Percentiles rank a stretch among this genome's conserved stretches.
These are phyloP conservation scores for Standfussiana lucernea DNA, from an alignment of 2,888 invertebrate species.

Conservation along the genomic window DNA sequence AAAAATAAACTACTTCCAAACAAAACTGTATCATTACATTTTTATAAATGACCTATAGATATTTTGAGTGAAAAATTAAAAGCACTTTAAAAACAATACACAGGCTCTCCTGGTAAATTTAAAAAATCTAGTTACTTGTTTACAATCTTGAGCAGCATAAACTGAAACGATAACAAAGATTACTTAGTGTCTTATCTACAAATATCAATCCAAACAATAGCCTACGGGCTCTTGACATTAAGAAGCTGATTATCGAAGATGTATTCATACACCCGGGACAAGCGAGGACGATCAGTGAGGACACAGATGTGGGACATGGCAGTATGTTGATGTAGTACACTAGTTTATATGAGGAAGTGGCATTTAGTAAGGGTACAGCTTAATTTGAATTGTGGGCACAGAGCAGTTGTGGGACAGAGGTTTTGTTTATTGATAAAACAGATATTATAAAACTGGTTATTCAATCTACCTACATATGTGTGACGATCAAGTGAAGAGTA, in stretches of 20 bases:
- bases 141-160: background rate
- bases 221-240: conserved; percentile 56
- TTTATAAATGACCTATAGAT: no score
- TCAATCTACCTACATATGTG: no score
- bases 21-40: no score
- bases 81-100: no score
- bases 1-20: background rate
- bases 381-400: conserved; percentile 27
- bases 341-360: conserved; percentile 78
- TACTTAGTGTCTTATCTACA: background rate
- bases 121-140: background rate
- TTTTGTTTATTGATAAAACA: background rate
- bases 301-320: conserved; percentile 36
- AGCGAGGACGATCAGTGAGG: conserved; percentile 43
- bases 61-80: no score
- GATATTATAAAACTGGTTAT: no score
- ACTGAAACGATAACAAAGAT: background rate
- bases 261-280: conserved; percentile 27
- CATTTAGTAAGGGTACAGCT: conserved; percentile 71
- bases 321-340: conserved; percentile 16
- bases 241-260: conserved; percentile 33
- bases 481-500: no score
- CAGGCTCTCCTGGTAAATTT: no score
- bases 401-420: conserved; percentile 47
- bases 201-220: conserved; percentile 19